phyloP scores from a whole-genome alignment of 2,888 invertebrate species.

The Agrenia bidenticulata region DNA sequence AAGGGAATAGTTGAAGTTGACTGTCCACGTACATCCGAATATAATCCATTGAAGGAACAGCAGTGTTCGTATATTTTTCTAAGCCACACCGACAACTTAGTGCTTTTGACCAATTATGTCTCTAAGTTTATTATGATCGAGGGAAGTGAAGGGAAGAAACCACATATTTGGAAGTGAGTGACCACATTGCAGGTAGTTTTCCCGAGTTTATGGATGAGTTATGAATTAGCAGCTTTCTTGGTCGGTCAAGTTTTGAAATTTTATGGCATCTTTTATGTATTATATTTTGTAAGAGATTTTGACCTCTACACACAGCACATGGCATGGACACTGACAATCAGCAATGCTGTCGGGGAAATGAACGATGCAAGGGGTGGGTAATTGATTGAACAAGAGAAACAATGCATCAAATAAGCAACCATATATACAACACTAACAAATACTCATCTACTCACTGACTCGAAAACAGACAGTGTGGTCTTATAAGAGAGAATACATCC shows the following conservation, averaged over 20 bases:
- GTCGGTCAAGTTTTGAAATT: conserved; percentile 9
- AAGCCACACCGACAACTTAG: conserved; percentile 21
- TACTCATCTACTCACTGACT: too few species aligned
- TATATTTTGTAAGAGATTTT: conserved; percentile 4
- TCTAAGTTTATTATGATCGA: conserved; percentile 31
- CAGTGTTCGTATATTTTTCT: conserved; percentile 1
- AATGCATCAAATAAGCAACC: too few species aligned
- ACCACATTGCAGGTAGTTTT: conserved; percentile 20
- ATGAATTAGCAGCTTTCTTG: conserved; percentile 15
- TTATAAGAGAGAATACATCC: too few species aligned
- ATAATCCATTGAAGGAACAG: not conserved
- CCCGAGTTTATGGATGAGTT: conserved; percentile 30
- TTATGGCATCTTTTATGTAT: conserved; percentile 8
- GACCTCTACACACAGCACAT: not conserved
- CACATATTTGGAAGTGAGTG: conserved; percentile 40
- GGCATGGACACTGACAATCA: not conserved
- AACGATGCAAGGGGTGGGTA: not conserved
- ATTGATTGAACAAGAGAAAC: conserved; percentile 1
- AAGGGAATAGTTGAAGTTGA: too few species aligned
- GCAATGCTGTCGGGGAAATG: not conserved
- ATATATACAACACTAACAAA: too few species aligned
- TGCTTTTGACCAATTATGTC: conserved; percentile 44
- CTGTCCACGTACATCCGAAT: too few species aligned
- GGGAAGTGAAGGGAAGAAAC: conserved; percentile 31
- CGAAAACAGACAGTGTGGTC: too few species aligned